These are phyloP conservation scores for Achlya flavicornis DNA, from an alignment of 2,888 invertebrate genomes.

Conservation along the genomic window DNA sequence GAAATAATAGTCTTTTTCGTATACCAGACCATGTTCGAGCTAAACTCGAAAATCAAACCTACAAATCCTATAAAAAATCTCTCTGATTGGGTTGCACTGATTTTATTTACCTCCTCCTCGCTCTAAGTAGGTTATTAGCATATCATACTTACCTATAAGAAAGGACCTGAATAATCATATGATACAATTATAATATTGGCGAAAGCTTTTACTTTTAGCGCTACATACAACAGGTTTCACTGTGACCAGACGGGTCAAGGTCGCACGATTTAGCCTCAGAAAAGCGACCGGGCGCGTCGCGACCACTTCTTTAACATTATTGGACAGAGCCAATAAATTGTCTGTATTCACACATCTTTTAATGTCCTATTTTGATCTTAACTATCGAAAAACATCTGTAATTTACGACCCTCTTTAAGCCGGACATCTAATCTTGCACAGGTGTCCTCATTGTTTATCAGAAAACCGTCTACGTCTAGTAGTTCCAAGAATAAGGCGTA, in stretches of 20 bases:
- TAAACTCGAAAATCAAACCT: no score
- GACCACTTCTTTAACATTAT: conserved; percentile 46
- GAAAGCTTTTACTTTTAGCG: conserved; percentile 76
- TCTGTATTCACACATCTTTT: conserved; percentile 40
- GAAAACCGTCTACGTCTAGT: conserved; percentile 31
- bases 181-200: conserved; percentile 50
- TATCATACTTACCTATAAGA: no score
- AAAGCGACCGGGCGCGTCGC: conserved; percentile 62
- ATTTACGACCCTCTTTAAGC: conserved; percentile 42
- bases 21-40: no score
- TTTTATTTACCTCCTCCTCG: neutral
- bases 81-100: neutral
- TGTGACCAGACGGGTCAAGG: conserved; percentile 73
- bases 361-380: conserved; percentile 35
- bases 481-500: conserved; percentile 36
- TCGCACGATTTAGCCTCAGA: conserved; percentile 49
- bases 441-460: conserved; percentile 34
- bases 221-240: conserved; percentile 68
- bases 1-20: no score
- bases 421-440: conserved; percentile 20
- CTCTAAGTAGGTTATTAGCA: neutral
- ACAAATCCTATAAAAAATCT: neutral
- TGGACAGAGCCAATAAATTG: conserved; percentile 59
- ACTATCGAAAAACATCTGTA: conserved; percentile 39
- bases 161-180: conserved; percentile 17